A percentile compares a stretch with the other conserved stretches of the same genome.
Conservation (phyloP, 2,113 vertebrate genomes). For the Takifugu bimaculatus region DNA sequence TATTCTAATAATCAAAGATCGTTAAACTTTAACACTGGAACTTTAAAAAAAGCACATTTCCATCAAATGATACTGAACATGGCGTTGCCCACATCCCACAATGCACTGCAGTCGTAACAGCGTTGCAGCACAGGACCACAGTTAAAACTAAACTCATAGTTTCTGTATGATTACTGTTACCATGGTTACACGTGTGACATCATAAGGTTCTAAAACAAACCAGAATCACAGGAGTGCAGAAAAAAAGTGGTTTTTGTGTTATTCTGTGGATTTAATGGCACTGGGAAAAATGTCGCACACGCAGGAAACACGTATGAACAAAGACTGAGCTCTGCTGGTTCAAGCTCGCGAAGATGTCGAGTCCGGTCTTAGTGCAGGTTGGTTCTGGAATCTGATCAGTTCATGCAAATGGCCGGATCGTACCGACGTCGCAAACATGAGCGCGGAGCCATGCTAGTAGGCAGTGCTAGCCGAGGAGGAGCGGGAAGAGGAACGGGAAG, state of each 20-base stretch:
- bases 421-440: background rate
- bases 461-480: constrained; percentile 23
- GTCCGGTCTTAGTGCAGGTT: constrained; percentile 20
- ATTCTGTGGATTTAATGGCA: background rate
- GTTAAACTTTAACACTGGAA: no score
- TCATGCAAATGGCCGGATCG: constrained; percentile 38
- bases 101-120: no score
- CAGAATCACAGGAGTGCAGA: background rate
- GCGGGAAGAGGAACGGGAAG: background rate
- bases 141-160: no score
- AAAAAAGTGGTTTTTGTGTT: background rate
- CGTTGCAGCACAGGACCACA: no score
- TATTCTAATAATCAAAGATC: no score
- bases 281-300: constrained; percentile 35
- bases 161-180: no score
- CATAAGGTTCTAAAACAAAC: background rate
- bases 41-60: no score
- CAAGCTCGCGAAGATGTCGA: no score
- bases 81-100: no score
- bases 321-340: background rate
- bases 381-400: constrained; percentile 12
- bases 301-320: constrained; percentile 21
- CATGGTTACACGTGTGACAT: no score
- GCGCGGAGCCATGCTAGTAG: constrained; percentile 39
- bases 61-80: no score